These are phyloP conservation scores for Mola mola DNA, from an alignment of 2,113 vertebrate species.

Conservation along the genomic window DNA sequence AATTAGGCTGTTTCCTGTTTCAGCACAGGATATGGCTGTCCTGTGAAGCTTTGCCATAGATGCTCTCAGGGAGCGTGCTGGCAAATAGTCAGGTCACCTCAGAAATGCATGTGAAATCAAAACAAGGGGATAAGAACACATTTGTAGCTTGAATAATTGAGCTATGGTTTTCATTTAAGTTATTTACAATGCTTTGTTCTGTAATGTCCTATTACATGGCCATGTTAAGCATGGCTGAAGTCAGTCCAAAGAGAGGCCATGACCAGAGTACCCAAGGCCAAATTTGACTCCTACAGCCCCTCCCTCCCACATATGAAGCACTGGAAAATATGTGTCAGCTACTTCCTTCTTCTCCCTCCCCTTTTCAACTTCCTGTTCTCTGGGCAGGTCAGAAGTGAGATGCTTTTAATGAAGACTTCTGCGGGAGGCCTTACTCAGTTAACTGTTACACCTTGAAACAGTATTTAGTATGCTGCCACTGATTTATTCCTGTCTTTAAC, in stretches of 20 bases:
- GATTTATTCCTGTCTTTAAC: neutral
- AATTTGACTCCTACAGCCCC: slow-evolving; percentile 24
- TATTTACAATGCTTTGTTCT: neutral
- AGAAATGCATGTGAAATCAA: slow-evolving; percentile 2
- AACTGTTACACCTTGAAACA: neutral
- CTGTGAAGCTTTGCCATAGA: slow-evolving; percentile 45
- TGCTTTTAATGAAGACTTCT: slow-evolving; percentile 38
- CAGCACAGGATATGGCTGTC: slow-evolving; percentile 49
- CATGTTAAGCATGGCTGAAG: neutral
- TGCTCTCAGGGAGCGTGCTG: slow-evolving; percentile 28
- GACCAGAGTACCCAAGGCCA: neutral
- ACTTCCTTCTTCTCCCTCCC: slow-evolving; percentile 67
- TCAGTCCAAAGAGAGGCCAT: neutral
- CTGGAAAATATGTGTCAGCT: slow-evolving; percentile 71
- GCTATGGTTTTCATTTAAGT: neutral
- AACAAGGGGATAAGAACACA: neutral
- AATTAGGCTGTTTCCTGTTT: slow-evolving; percentile 76
- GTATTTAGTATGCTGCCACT: neutral
- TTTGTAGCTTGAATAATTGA: neutral
- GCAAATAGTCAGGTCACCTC: slow-evolving; percentile 2
- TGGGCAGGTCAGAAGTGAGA: slow-evolving; percentile 35
- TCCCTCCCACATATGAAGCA: slow-evolving; percentile 26
- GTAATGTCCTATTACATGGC: neutral
- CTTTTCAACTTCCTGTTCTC: slow-evolving; percentile 67
- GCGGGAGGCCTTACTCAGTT: neutral